Conservation (phyloP, 2,113 vertebrate genomes). For the Oplegnathus fasciatus region DNA sequence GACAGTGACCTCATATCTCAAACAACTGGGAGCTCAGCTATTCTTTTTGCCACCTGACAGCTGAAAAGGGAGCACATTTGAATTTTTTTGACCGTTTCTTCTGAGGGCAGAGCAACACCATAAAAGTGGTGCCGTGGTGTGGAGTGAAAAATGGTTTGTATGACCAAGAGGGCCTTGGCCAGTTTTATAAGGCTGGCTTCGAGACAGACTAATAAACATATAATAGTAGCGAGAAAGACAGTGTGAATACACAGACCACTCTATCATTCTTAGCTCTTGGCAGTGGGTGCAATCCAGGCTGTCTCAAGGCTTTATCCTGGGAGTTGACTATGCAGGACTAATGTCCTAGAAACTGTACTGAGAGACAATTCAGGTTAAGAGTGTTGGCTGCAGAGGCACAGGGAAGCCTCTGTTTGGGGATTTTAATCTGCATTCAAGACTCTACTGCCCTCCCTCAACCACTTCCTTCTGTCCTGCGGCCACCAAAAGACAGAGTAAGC, state of each 20-base stretch:
- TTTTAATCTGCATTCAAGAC: conserved; percentile 58
- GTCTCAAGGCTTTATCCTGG: conserved; percentile 41
- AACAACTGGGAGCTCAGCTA: conserved; percentile 33
- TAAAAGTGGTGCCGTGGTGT: conserved; percentile 32
- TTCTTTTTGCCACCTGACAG: conserved; percentile 49
- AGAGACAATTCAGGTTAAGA: conserved; percentile 48
- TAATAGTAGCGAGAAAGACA: conserved; percentile 49
- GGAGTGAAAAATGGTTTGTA: conserved; percentile 54
- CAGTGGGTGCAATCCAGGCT: conserved; percentile 16
- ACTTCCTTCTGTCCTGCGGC: conserved; percentile 28
- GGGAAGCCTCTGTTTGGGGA: conserved; percentile 31
- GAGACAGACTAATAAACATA: conserved; percentile 64
- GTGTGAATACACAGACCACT: conserved; percentile 45
- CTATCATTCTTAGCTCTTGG: conserved; percentile 46
- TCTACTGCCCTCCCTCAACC: conserved; percentile 16
- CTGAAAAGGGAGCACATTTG: conserved; percentile 47
- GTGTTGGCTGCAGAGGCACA: conserved; percentile 20
- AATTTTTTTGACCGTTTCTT: conserved; percentile 45
- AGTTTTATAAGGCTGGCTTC: conserved; percentile 54
- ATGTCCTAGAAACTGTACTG: conserved; percentile 46
- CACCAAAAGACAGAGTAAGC: not conserved
- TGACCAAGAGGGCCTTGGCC: conserved; percentile 46
- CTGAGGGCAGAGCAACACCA: conserved; percentile 46
- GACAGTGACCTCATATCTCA: conserved; percentile 67
- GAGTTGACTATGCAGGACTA: conserved; percentile 44